Base-by-base conservation (phyloP, 2,888 invertebrate species). In the Drosophila ustulata region DNA sequence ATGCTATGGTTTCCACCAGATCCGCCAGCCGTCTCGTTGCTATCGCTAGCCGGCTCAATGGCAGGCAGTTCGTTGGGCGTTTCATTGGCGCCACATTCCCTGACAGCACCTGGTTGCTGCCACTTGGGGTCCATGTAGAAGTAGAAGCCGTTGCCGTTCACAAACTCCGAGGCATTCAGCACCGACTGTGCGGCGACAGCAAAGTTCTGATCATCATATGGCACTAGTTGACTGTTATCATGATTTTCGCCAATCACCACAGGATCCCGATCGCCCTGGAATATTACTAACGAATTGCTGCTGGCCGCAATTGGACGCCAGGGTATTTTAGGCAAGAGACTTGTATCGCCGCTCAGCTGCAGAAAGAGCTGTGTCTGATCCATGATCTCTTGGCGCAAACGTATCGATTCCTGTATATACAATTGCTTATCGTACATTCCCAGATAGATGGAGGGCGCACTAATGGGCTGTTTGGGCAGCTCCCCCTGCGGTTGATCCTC, bases 341-440 rank as follows among this genome's bases (percentile, higher is more conserved):
- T 88, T 8, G 93, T 92, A 25, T 91, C 84, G 6, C 91, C 89
- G n/a, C 91, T 78, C 45, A 92, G 82, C 34, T 92, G 90, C 26
- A 80, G 80, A 52, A 85, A 90, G 34, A 83, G 59, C 66, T 90
- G 82, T 2, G 91, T 89, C 65, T 91, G 85, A 79, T 92, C 90
- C 43, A 89, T 75, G 28, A 92, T 90, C 75, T 90, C 91, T 57
- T 87, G 89, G 0, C 91, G 91, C 46, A 91, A 51, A 8, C 66
- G 80, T 25, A 91, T 71, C 0, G 92, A 91, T 75, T 91, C 91
- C 81, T 93, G 92, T 63, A 92, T 92, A 66, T 93, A 93, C 76
- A 96, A 94, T 93, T 97, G 97, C 84, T 95, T 95, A 26, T 96
- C 94, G 90, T 97, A 96, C 93, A 96, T 96, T 57, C 97, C 97